Evolutionary conservation across 1,140 invertebrate species (phyloP), one percentile per base, ranked within the genome.

Genomic region (Polypedilum pembai): DNA sequence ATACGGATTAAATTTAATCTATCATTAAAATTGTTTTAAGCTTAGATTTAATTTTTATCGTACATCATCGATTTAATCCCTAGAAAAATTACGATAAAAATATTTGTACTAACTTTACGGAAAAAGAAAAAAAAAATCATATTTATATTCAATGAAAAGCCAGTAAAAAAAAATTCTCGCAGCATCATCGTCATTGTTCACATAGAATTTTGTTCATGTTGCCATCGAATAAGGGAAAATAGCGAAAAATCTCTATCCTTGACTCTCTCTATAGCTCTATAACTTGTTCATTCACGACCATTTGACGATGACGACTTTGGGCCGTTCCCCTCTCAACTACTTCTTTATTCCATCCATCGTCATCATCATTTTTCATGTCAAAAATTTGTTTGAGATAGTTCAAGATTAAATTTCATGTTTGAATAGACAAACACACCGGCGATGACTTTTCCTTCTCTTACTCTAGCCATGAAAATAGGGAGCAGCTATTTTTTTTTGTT

Each of bases 331-430:
- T 56, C 45, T 56, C n/a, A n/a, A 56, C 24, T 56, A n/a, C 45
- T 56, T 56, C 45, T 56, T 56, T 56, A 56, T 33, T 33, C 24
- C 5, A 33, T 33, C 24, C 24, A 56, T n/a, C 45, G n/a, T 56
- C 45, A 56, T 56, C 45, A 56, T 56, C 45, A 56, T 56, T 56
- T 56, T 56, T 56, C 45, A 56, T 56, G 45, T 56, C 45, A 56
- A 56, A 56, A 56, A 56, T 56, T 56, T 56, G 45, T 56, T 56
- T 56, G 45, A 56, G n/a, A n/a, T n/a, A n/a, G 12, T 56, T 12
- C 45, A 56, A 56, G 45, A 56, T 56, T 56, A 56, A 56, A 56
- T 56, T 56, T 56, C 45, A 56, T 56, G 45, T 56, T 56, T 56
- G 45, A 56, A 56, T 56, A 56, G 45, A 56, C 45, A 56, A 56